These are phyloP conservation scores for Temnothorax curvispinosus DNA, from an alignment of 1,140 invertebrate species.

Conservation along the genomic window DNA sequence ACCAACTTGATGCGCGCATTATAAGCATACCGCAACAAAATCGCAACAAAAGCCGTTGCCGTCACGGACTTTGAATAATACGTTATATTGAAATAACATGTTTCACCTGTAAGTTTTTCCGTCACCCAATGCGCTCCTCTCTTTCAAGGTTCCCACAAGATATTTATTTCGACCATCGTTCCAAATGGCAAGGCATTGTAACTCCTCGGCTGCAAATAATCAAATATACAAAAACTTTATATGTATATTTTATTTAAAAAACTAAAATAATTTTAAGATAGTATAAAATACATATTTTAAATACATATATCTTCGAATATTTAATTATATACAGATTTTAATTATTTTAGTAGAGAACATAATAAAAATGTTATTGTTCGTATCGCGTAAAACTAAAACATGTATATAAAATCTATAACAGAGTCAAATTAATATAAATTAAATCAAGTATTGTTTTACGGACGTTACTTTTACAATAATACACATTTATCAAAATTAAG, in stretches of 20 bases:
- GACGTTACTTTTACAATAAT: not conserved
- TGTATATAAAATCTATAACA: not conserved
- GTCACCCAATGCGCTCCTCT: constrained; percentile 82
- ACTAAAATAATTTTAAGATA: not conserved
- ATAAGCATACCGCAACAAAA: constrained; percentile 20
- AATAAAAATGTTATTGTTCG: not conserved
- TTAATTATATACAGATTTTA: not conserved
- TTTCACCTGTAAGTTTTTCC: constrained; percentile 87
- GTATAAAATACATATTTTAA: not conserved
- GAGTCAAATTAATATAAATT: not conserved
- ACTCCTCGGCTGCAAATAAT: constrained; percentile 87
- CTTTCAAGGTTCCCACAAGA: constrained; percentile 86
- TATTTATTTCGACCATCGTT: constrained; percentile 88
- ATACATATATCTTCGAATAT: not conserved
- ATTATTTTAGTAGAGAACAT: not conserved
- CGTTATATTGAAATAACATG: constrained; percentile 1
- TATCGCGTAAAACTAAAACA: not conserved
- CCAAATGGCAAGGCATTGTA: constrained; percentile 89
- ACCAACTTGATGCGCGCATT: not conserved
- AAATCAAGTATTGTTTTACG: not conserved
- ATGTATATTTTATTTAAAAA: not conserved
- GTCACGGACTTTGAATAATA: not conserved
- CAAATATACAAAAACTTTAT: constrained; percentile 28
- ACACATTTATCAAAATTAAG: not conserved
- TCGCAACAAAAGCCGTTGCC: not conserved